Conservation (phyloP, 2,888 invertebrate genomes). For the Megalurothrips usitatus region DNA sequence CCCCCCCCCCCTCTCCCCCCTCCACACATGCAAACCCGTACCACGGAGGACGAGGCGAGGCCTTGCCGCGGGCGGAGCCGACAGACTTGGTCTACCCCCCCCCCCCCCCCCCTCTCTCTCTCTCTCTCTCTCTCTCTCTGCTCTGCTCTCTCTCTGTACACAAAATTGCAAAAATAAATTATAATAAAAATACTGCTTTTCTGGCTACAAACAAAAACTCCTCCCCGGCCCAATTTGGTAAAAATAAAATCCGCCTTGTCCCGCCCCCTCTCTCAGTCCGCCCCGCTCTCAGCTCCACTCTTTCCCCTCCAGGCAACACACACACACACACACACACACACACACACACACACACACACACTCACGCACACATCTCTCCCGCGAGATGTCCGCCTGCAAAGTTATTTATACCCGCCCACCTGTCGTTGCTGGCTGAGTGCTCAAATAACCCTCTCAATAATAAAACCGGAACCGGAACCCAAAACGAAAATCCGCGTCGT, state of each 20-base stretch:
- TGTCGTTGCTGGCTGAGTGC: neutral
- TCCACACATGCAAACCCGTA: neutral
- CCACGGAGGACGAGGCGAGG: neutral
- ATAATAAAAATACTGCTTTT: no score
- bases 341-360: no score
- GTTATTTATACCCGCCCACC: constrained; percentile 2
- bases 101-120: neutral
- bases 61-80: constrained; percentile 15
- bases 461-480: constrained; percentile 8
- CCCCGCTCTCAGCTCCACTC: no score
- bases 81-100: neutral
- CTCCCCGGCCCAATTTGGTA: no score
- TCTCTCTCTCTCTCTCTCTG: no score
- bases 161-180: no score
- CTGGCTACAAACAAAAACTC: no score
- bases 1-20: neutral
- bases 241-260: no score
- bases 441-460: neutral
- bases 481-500: neutral
- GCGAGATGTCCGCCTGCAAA: neutral
- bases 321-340: no score
- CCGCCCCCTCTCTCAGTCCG: no score
- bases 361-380: no score
- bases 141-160: no score
- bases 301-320: neutral